Evolutionary conservation across 2,797 vertebrate genomes (phyloP), one percentile per base, ranked within the genome.

Genomic region (Kryptopterus vitreolus): DNA sequence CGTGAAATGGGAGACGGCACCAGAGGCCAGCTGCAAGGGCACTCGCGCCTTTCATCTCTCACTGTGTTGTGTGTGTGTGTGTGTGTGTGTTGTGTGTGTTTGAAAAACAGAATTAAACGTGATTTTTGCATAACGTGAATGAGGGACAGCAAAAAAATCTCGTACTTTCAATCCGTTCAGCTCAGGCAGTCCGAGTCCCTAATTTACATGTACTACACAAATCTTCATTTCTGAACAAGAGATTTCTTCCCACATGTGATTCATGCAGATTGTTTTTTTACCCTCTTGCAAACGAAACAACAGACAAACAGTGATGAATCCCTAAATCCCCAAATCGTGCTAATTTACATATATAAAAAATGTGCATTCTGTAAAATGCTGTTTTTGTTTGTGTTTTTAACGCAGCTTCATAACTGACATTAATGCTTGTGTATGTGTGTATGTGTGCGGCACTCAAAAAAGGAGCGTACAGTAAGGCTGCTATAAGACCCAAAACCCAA

Each of bases 1-100:
- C 72, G 82, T 85, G 84, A 87, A 87, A 87, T 57, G 61, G 57
- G 74, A 85, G 79, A 85, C 66, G 55, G 73, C 74, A 79, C 79
- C 82, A 81, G 62, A 61, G 68, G 79, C 80, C 76, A 65, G 71
- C 71, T 81, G 78, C 76, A 81, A 81, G 66, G 65, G 66, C 83
- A 81, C 77, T 71, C 78, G 79, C 29, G 75, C 72, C 82, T 82
- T 79, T 83, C 52, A 83, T 83, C 74, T 72, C 69, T 66, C 52
- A 43, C 29, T 55, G 66, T 53, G 26, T 63, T 78, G 58, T 29
- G 24, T 53, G 63, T 18, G 29, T 73, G 46, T 63, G 58, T 31
- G 50, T 57, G 70, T 6, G 29, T 10, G 53, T 26, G 31, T 46
- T 18, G 31, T 71, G 43, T 62, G 57, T 57, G 48, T 63, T 58